phyloP scores from a whole-genome alignment of 2,113 vertebrate species.

The Delphinus delphis region DNA sequence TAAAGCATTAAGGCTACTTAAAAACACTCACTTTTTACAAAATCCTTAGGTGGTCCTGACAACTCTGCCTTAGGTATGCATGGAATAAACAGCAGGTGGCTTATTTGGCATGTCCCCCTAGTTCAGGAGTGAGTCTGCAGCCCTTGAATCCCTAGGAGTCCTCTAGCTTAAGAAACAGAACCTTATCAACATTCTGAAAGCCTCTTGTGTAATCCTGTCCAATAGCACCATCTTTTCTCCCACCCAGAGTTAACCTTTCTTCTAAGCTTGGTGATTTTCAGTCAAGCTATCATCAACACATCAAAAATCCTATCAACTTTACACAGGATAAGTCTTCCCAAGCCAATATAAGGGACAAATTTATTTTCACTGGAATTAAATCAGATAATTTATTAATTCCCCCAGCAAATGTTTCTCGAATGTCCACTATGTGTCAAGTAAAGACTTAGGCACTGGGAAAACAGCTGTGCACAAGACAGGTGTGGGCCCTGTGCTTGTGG shows the following conservation, averaged over 20 bases:
- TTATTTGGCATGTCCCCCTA: neutral
- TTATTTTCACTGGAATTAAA: slow-evolving; percentile 19
- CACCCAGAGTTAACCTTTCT: neutral
- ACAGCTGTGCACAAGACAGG: neutral
- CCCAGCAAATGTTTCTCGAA: neutral
- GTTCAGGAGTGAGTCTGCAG: neutral
- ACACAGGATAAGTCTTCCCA: neutral
- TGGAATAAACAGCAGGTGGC: neutral
- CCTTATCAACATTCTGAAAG: neutral
- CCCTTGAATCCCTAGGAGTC: neutral
- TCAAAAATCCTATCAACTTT: slow-evolving; percentile 37
- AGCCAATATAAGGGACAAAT: neutral
- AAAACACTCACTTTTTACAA: slow-evolving; percentile 38
- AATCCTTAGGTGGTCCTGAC: neutral
- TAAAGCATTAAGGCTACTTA: neutral
- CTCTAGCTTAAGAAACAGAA: neutral
- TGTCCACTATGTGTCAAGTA: neutral
- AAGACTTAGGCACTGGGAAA: neutral
- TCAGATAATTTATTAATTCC: neutral
- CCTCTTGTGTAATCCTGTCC: neutral
- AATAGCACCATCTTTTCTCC: neutral
- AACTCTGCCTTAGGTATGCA: neutral
- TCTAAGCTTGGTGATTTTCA: slow-evolving; percentile 50
- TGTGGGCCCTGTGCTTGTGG: neutral
- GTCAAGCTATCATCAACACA: neutral